Base-by-base conservation (phyloP, 2,797 vertebrate species). In the Pseudopleuronectes americanus region DNA sequence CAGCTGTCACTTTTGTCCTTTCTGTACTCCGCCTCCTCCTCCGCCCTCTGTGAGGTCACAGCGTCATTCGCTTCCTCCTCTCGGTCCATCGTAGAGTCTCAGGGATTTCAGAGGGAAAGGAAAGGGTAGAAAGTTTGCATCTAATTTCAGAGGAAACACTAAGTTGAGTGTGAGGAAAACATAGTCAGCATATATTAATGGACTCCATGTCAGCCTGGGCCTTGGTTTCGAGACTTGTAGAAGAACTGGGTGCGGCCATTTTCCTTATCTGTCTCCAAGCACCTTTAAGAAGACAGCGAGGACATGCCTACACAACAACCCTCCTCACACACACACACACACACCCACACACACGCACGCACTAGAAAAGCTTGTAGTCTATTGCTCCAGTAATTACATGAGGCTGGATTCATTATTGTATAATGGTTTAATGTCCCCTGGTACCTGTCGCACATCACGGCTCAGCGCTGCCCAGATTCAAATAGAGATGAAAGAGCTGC, bases 181-280 rank as follows among this genome's bases (percentile, higher is more conserved):
- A 31, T 7, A 31, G 7, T 28, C 28, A 8, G 28, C 28, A 7
- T 31, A 31, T 31, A 31, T 31, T 31, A n/a, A n/a, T n/a, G n/a
- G 31, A 8, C 8, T 33, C 31, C 31, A 10, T 10, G 31, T 33
- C 31, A 10, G 31, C 31, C 3, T 33, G 8, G 31, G 8, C 31
- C 2, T 33, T 33, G 31, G 9, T 57, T 19, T 3, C 7, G 1
- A 55, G 8, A 51, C 21, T 22, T 14, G 22, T 2, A 6, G 8
- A 23, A 16, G 17, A 60, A 38, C 33, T 3, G 45, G 63, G 68
- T 21, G 62, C 26, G 2, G 56, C 54, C 24, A 21, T 80, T 81
- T 81, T 17, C 62, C 83, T 86, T 85, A 83, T 87, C 84, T 75
- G 72, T 72, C 77, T 78, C 38, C 23, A 21, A 51, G 61, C 86